phyloP scores from a whole-genome alignment of 2,888 invertebrate genomes.

The Clepsis dumicolana region DNA sequence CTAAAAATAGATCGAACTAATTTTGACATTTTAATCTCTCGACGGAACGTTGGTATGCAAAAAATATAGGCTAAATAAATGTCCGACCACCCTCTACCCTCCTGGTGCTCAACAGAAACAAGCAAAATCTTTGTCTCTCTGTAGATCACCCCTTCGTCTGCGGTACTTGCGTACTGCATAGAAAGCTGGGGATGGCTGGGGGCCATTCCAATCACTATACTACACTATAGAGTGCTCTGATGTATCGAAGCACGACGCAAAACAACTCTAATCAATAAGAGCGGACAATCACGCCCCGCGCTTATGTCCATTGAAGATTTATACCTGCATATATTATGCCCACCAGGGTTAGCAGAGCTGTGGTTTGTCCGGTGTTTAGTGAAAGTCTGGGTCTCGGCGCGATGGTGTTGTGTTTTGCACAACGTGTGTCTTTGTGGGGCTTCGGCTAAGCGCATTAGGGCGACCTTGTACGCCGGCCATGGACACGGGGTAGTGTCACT shows the following conservation, averaged over 20 bases:
- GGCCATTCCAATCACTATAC: background rate
- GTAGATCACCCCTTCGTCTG: constrained; percentile 27
- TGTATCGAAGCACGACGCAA: background rate
- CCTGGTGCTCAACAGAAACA: background rate
- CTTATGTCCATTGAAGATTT: constrained; percentile 10
- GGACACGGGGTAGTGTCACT: constrained; percentile 45
- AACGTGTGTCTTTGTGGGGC: constrained; percentile 52
- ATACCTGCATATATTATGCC: constrained; percentile 4
- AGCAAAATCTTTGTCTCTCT: background rate
- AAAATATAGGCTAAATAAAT: too few species aligned
- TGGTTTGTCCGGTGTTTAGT: background rate
- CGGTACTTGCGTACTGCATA: constrained; percentile 10
- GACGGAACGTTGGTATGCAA: too few species aligned
- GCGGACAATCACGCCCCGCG: constrained; percentile 30
- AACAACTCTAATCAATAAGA: constrained; percentile 31
- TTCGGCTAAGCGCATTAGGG: constrained; percentile 67
- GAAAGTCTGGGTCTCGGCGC: background rate
- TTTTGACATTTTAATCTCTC: too few species aligned
- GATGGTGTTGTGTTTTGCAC: constrained; percentile 22
- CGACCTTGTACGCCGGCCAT: constrained; percentile 50
- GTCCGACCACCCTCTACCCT: too few species aligned
- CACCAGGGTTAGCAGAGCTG: constrained; percentile 1
- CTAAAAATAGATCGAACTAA: too few species aligned
- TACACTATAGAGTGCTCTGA: constrained; percentile 14
- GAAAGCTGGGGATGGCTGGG: constrained; percentile 2